Evolutionary conservation across 2,888 invertebrate genomes (phyloP).

Genomic region (Pantelozetes paolii): DNA sequence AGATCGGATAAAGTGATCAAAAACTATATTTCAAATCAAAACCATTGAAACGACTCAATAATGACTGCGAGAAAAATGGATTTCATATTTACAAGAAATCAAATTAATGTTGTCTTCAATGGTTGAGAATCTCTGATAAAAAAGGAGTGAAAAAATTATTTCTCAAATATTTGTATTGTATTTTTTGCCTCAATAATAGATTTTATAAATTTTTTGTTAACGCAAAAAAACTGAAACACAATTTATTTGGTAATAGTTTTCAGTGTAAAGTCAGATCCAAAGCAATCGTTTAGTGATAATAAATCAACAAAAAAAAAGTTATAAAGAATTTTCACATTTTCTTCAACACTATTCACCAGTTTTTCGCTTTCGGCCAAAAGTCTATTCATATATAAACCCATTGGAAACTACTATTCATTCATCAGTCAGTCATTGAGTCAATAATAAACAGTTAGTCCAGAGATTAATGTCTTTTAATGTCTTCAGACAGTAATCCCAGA

Average conservation of each 20-base stretch:
- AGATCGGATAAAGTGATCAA: too few species aligned
- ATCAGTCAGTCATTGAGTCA: neutral
- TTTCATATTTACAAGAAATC: too few species aligned
- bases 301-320: constrained; percentile 2
- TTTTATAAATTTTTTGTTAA: neutral
- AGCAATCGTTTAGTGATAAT: constrained; percentile 9
- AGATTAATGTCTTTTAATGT: neutral
- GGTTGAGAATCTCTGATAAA: too few species aligned
- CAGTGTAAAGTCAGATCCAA: neutral
- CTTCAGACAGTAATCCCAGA: neutral
- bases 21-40: too few species aligned
- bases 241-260: constrained; percentile 10
- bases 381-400: neutral
- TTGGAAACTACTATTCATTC: neutral
- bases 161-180: neutral
- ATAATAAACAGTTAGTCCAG: constrained; percentile 9
- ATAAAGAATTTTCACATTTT: neutral
- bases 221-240: neutral
- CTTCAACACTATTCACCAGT: neutral
- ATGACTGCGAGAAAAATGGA: too few species aligned
- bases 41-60: too few species aligned
- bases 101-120: too few species aligned
- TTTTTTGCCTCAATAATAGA: neutral
- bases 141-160: too few species aligned
- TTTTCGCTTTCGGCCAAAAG: neutral